phyloP scores from a whole-genome alignment of 2,888 invertebrate genomes.

The Macrosoma leucophasiata region DNA sequence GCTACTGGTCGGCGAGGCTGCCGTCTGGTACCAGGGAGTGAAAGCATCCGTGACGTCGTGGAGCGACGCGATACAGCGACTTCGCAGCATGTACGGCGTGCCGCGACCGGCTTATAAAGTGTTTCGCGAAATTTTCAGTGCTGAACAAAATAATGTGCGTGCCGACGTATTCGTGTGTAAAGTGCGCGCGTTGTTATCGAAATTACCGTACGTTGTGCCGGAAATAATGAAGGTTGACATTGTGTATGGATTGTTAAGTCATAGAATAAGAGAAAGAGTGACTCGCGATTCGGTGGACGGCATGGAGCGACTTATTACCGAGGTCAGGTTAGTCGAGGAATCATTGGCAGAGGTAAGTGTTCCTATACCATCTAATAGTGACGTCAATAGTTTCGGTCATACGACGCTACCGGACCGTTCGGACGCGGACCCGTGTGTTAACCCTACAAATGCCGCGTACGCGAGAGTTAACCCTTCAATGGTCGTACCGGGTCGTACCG shows the following conservation, averaged over 20 bases:
- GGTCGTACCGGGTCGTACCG: too few relatives aligned
- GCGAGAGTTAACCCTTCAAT: too few relatives aligned
- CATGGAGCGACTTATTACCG: constrained; percentile 13
- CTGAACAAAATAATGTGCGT: constrained; percentile 2
- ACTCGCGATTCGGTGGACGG: constrained; percentile 7
- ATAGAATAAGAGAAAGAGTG: constrained; percentile 18
- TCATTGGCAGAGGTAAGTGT: constrained; percentile 9
- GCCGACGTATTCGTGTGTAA: neutral
- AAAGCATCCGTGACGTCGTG: constrained; percentile 7
- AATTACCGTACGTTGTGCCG: constrained; percentile 1
- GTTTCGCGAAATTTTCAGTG: constrained; percentile 8
- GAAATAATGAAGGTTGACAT: constrained; percentile 19
- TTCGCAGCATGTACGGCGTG: constrained; percentile 16
- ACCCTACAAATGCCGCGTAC: too few relatives aligned
- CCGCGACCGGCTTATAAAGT: constrained; percentile 15
- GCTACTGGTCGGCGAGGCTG: constrained; percentile 15
- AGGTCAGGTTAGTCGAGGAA: constrained; percentile 17
- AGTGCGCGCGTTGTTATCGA: neutral
- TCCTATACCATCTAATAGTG: neutral
- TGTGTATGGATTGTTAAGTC: constrained; percentile 22
- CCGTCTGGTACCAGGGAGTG: constrained; percentile 17
- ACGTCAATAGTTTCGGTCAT: neutral
- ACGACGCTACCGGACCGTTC: too few relatives aligned
- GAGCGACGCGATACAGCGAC: constrained; percentile 9
- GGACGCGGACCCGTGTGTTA: too few relatives aligned